A percentile compares a stretch with the other conserved stretches of the same genome.
phyloP scores from a whole-genome alignment of 2,888 invertebrate species.

The Heteromyza rotundicornis region DNA sequence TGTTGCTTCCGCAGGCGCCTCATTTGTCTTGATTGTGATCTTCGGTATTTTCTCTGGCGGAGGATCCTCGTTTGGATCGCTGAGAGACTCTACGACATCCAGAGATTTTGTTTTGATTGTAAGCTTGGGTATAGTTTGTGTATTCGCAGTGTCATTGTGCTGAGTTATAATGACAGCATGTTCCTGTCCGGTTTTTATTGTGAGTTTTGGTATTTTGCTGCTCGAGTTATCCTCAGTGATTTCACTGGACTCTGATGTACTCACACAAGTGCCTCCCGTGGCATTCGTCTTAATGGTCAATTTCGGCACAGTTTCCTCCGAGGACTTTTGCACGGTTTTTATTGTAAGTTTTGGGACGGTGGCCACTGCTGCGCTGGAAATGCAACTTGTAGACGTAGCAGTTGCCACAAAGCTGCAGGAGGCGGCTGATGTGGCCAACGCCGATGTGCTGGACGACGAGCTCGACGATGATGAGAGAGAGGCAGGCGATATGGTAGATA shows the following conservation, averaged over 20 bases:
- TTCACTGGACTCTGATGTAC: slow-evolving; percentile 29
- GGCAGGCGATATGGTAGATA: slow-evolving; percentile 55
- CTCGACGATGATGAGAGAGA: slow-evolving; percentile 36
- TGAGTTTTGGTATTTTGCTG: slow-evolving; percentile 62
- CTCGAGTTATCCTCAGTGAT: slow-evolving; percentile 15
- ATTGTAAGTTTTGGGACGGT: slow-evolving; percentile 69
- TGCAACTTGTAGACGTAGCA: not conserved
- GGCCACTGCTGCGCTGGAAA: slow-evolving; percentile 20
- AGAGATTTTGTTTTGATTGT: slow-evolving; percentile 60
- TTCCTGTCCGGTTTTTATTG: slow-evolving; percentile 58
- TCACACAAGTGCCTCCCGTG: slow-evolving; percentile 28
- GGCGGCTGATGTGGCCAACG: slow-evolving; percentile 26
- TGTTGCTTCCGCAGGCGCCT: slow-evolving; percentile 21
- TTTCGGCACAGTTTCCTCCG: slow-evolving; percentile 52
- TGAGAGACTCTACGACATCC: slow-evolving; percentile 42
- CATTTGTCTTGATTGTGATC: slow-evolving; percentile 58
- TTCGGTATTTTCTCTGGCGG: slow-evolving; percentile 60
- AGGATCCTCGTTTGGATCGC: slow-evolving; percentile 23
- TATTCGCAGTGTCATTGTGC: slow-evolving; percentile 46
- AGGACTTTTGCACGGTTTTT: slow-evolving; percentile 61
- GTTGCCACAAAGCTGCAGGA: slow-evolving; percentile 18
- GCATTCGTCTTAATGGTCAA: slow-evolving; percentile 55
- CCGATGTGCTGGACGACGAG: slow-evolving; percentile 31
- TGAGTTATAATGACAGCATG: slow-evolving; percentile 64
- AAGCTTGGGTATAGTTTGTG: slow-evolving; percentile 59